A percentile compares a stretch with the other conserved stretches of the same genome.
These are phyloP conservation scores for Phaonia tiefii DNA, from an alignment of 2,888 invertebrate genomes.

Conservation along the genomic window DNA sequence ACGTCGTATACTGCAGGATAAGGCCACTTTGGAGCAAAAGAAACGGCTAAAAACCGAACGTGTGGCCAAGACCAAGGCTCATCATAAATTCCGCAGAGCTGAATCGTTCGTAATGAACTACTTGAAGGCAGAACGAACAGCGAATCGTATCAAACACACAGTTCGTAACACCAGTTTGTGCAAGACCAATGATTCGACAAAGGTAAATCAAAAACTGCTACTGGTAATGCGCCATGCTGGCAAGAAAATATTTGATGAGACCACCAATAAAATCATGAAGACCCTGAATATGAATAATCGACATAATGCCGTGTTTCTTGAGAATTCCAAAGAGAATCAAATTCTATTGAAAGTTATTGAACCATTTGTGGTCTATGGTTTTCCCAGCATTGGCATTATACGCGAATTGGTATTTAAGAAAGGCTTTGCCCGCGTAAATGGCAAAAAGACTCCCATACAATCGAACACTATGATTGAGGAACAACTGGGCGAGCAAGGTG, in stretches of 20 bases:
- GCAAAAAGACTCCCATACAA: slow-evolving; percentile 78
- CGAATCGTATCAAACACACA: slow-evolving; percentile 75
- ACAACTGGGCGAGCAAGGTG: slow-evolving; percentile 77
- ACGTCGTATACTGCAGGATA: slow-evolving; percentile 77
- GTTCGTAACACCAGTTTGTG: slow-evolving; percentile 74
- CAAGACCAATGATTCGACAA: slow-evolving; percentile 69
- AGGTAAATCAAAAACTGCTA: slow-evolving; percentile 76
- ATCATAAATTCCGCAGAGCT: slow-evolving; percentile 78
- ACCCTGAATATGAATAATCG: slow-evolving; percentile 73
- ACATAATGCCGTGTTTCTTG: slow-evolving; percentile 77
- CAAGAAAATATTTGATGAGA: slow-evolving; percentile 78
- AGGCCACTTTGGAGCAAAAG: slow-evolving; percentile 76
- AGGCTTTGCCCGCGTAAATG: slow-evolving; percentile 77
- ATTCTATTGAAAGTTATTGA: slow-evolving; percentile 78
- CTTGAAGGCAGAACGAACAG: slow-evolving; percentile 78
- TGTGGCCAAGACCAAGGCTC: slow-evolving; percentile 70
- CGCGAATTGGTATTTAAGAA: slow-evolving; percentile 80
- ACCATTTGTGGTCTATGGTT: slow-evolving; percentile 79
- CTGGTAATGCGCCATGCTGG: slow-evolving; percentile 79
- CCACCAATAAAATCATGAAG: slow-evolving; percentile 76
- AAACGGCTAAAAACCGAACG: slow-evolving; percentile 75
- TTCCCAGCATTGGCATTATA: slow-evolving; percentile 76
- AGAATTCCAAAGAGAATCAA: slow-evolving; percentile 78
- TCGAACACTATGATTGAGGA: slow-evolving; percentile 80
- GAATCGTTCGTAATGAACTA: slow-evolving; percentile 79